A percentile compares a stretch with the other conserved stretches of the same genome.
Conservation (phyloP, 2,797 vertebrate species). For the Cyprinodon diabolis region DNA sequence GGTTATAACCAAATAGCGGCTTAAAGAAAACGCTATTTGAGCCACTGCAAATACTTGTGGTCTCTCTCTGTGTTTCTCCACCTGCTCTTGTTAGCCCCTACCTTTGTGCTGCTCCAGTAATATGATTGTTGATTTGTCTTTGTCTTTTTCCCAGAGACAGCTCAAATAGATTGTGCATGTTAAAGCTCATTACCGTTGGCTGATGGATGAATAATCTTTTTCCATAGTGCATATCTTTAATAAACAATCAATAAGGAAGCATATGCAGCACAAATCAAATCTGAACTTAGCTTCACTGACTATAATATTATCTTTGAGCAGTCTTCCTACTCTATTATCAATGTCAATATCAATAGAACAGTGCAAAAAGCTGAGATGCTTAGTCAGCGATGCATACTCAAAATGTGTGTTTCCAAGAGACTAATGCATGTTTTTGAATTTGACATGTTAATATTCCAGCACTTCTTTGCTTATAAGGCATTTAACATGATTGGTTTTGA, state of each 20-base stretch:
- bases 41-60: slow-evolving; percentile 26
- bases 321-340: slow-evolving; percentile 69
- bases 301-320: slow-evolving; percentile 76
- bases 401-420: slow-evolving; percentile 39
- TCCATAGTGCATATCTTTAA: slow-evolving; percentile 65
- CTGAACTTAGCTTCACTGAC: slow-evolving; percentile 47
- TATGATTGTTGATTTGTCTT: slow-evolving; percentile 74
- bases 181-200: slow-evolving; percentile 73
- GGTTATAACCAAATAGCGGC: slow-evolving; percentile 26
- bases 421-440: slow-evolving; percentile 30
- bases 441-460: neutral
- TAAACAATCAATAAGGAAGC: slow-evolving; percentile 79
- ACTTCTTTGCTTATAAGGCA: neutral
- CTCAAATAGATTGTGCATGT: slow-evolving; percentile 70
- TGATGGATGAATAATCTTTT: slow-evolving; percentile 72
- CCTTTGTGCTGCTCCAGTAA: slow-evolving; percentile 50
- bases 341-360: slow-evolving; percentile 76
- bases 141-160: slow-evolving; percentile 63
- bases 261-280: slow-evolving; percentile 72
- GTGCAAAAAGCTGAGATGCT: slow-evolving; percentile 58
- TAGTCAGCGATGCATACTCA: slow-evolving; percentile 48
- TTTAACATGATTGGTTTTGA: neutral
- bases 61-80: slow-evolving; percentile 1
- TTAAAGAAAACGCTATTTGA: slow-evolving; percentile 31
- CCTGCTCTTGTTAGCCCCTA: slow-evolving; percentile 12